Evolutionary conservation across 2,888 invertebrate genomes (phyloP), one percentile per base, ranked within the genome.

Genomic region (Drosophila neonasuta): DNA sequence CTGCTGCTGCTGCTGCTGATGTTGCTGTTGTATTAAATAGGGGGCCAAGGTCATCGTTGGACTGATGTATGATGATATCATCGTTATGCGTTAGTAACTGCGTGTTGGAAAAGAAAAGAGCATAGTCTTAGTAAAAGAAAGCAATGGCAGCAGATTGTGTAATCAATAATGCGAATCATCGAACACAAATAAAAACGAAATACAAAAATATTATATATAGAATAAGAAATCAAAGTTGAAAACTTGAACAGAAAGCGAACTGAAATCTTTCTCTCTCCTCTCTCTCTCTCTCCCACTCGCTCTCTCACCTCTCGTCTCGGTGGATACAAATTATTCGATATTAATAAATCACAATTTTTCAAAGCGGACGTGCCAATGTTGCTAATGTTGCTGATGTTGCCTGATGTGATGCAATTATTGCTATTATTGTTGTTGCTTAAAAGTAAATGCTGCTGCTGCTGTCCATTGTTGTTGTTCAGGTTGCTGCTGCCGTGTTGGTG

Each of bases 311-410:
- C 91, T 89, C 90, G 87, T 86, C 88, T 89, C 87, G 90, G 90
- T 88, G 90, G 90, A 86, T 90, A 89, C 84, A 90, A 82, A 88
- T 91, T 91, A 87, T 90, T 91, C 70, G 91, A 86, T 89, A 90
- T 87, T 78, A 89, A 84, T 80, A 90, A 86, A 90, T 89, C 90
- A 88, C 89, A 90, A 90, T 90, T 90, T 87, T 87, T 90, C 76
- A 87, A 88, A 82, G 81, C 65, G 68, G 74, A 68, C 62, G 70
- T 65, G 36, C 71, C 71, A 41, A 66, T 74, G 67, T 68, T 71
- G 63, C 59, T 73, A 7, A 57, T 57, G 62, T 46, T 59, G 70
- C 41, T 64, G 36, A 44, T 57, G 55, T 54, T 63, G 68, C 49
- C 50, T 50, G 58, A 63, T 49, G 63, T 57, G 58, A 80, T 72